These are phyloP conservation scores for Palythoa heliodiscus DNA, from an alignment of 92 coral and sea anemone genomes.

Conservation along the genomic window DNA sequence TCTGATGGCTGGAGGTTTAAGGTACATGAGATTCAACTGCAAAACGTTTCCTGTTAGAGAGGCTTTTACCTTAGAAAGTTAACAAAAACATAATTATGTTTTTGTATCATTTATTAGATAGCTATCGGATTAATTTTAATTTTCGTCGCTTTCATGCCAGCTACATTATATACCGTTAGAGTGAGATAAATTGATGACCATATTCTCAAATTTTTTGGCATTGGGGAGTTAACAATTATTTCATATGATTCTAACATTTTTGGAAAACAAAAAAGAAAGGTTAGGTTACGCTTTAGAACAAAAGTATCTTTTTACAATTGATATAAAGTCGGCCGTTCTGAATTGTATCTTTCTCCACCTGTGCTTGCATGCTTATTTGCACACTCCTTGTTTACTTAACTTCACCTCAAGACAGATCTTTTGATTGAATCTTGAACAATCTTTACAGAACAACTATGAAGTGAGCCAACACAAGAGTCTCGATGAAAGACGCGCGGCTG, in stretches of 20 bases:
- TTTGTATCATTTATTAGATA: too few species aligned
- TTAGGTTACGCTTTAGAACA: neutral
- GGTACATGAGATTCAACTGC: neutral
- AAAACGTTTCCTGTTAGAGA: neutral
- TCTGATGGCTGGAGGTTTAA: constrained; percentile 26
- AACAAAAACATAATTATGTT: too few species aligned
- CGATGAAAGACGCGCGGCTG: constrained; percentile 34
- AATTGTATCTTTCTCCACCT: neutral
- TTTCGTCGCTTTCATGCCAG: too few species aligned
- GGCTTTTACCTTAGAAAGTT: neutral
- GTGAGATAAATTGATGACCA: too few species aligned
- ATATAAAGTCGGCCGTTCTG: neutral
- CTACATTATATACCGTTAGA: too few species aligned
- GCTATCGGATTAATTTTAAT: too few species aligned
- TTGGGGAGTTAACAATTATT: too few species aligned
- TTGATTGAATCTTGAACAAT: neutral
- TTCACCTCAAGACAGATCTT: neutral
- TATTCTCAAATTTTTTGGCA: too few species aligned
- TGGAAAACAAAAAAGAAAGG: neutral
- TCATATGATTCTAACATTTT: too few species aligned
- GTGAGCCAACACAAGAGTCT: constrained; percentile 19
- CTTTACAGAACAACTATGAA: constrained; percentile 16
- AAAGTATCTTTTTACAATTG: neutral
- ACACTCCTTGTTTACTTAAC: neutral
- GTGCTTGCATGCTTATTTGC: neutral